Conservation (phyloP, 1,140 invertebrate genomes). For the Amphibalanus amphitrite region DNA sequence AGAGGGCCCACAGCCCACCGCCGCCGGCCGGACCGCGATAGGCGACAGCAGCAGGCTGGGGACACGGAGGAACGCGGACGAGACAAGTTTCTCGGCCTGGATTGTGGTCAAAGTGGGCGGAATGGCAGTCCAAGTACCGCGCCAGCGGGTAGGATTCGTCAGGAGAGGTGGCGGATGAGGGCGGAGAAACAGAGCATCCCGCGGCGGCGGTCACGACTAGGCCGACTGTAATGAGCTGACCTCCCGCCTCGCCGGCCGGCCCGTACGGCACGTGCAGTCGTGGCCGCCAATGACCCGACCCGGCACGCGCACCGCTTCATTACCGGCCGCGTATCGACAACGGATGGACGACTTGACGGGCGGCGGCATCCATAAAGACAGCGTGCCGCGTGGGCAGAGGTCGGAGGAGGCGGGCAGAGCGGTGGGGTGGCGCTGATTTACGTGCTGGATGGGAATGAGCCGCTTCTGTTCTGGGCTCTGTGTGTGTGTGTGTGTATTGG, state of each 20-base stretch:
- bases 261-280: background rate
- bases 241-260: background rate
- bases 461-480: background rate
- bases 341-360: background rate
- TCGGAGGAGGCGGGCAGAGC: background rate
- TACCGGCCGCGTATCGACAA: background rate
- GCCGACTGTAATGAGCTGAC: background rate
- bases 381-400: background rate
- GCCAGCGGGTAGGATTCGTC: no score
- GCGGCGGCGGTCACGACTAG: background rate
- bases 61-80: background rate
- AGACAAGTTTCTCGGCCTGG: no score
- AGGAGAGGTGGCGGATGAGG: background rate
- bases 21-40: no score
- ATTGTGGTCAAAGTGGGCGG: no score
- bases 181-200: background rate
- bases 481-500: background rate
- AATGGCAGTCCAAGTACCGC: no score
- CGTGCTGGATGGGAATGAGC: background rate
- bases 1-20: background rate
- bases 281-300: background rate
- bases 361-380: background rate
- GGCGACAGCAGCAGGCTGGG: no score
- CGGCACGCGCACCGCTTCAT: background rate
- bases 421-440: background rate